phyloP scores from a whole-genome alignment of 2,113 vertebrate genomes.

The Merops nubicus region DNA sequence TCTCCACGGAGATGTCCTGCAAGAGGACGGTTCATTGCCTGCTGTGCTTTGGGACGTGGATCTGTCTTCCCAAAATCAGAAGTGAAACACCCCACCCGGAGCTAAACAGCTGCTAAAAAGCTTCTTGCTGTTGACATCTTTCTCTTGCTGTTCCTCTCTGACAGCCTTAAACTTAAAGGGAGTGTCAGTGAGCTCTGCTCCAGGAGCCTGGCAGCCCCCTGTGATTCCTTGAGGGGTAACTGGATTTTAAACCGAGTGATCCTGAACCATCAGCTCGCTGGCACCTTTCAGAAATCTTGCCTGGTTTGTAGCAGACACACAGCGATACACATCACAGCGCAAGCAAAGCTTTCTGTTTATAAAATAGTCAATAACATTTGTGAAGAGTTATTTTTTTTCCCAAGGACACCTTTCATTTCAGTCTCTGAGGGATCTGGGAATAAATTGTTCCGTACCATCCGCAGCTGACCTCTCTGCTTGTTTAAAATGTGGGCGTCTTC shows the following conservation, averaged over 20 bases:
- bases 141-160: not conserved
- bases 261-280: not conserved
- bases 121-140: not conserved
- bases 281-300: not conserved
- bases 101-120: not conserved
- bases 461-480: conserved; percentile 61
- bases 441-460: conserved; percentile 25
- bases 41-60: accelerated
- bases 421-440: conserved; percentile 31
- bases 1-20: not conserved
- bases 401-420: conserved; percentile 69
- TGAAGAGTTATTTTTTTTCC: conserved; percentile 6
- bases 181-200: not conserved
- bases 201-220: accelerated
- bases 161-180: accelerated
- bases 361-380: not conserved
- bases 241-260: not conserved
- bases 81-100: not conserved
- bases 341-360: not conserved
- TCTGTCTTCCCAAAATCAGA: not conserved
- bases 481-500: conserved; percentile 72
- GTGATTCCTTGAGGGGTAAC: not conserved
- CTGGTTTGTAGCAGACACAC: not conserved
- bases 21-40: accelerated
- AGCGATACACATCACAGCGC: not conserved